Percentiles rank a stretch among this genome's conserved stretches.
Evolutionary conservation across 2,888 invertebrate species (phyloP).

Genomic region (Drosophila hamatofila): DNA sequence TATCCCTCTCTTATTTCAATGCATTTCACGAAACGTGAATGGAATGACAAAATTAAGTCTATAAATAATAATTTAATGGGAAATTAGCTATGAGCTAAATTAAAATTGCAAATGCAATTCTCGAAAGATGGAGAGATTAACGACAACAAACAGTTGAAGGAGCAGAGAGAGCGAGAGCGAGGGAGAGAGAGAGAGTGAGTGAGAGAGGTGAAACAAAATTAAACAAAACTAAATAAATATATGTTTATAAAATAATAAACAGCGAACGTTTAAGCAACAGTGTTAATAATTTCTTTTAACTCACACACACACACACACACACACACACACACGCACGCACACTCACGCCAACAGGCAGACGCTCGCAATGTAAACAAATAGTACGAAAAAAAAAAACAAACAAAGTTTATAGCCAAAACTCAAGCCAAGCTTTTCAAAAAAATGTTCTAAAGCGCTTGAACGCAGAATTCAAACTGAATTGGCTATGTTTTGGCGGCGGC

Average conservation of each 20-base stretch:
- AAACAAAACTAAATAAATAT: background rate
- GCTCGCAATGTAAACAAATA: constrained; percentile 15
- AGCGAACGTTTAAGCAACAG: background rate
- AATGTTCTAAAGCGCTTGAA: constrained; percentile 81
- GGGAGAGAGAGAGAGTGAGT: background rate
- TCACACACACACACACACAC: constrained; percentile 3
- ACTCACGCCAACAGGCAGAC: constrained; percentile 1
- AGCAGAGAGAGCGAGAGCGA: background rate
- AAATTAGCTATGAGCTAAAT: constrained; percentile 33
- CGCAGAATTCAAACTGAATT: constrained; percentile 84
- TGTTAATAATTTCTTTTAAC: constrained; percentile 21
- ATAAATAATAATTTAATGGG: constrained; percentile 8
- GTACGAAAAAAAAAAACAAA: background rate
- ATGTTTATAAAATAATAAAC: background rate
- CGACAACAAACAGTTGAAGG: background rate
- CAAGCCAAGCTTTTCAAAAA: constrained; percentile 18
- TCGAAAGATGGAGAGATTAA: constrained; percentile 11
- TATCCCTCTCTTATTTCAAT: background rate
- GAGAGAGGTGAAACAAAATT: background rate
- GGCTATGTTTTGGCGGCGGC: constrained; percentile 71
- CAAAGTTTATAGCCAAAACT: background rate
- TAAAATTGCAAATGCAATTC: constrained; percentile 50
- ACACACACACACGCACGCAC: constrained; percentile 11
- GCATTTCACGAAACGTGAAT: background rate
- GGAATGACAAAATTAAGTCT: constrained; percentile 15